These are phyloP conservation scores for Leptopilina drosophilae DNA, from an alignment of 2,888 invertebrate genomes.

Conservation along the genomic window DNA sequence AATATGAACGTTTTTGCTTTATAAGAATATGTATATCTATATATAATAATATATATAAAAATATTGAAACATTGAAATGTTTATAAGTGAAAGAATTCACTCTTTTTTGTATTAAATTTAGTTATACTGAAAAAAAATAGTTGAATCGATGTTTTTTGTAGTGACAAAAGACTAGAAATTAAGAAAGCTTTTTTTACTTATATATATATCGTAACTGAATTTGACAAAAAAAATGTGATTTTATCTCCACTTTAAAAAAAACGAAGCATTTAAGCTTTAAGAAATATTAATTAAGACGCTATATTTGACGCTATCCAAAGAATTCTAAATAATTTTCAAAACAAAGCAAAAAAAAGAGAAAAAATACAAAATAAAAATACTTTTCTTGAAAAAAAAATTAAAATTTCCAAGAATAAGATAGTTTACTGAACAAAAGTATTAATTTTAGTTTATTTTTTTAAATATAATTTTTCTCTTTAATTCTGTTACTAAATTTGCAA, in stretches of 20 bases:
- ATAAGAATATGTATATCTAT: not conserved
- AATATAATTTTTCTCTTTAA: not conserved
- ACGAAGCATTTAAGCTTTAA: slow-evolving; percentile 9
- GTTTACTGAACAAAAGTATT: not conserved
- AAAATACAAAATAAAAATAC: not conserved
- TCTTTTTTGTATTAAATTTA: slow-evolving; percentile 24
- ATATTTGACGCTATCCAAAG: slow-evolving; percentile 24
- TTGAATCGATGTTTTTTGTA: slow-evolving; percentile 31
- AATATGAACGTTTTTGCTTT: slow-evolving; percentile 23
- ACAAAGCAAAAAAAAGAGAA: not conserved
- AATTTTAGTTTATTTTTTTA: slow-evolving; percentile 9
- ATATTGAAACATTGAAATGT: slow-evolving; percentile 21
- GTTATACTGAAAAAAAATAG: slow-evolving; percentile 6
- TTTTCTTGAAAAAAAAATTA: no score
- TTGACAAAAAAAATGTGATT: slow-evolving; percentile 24
- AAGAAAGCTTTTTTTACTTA: slow-evolving; percentile 27
- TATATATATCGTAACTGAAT: slow-evolving; percentile 10
- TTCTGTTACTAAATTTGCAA: not conserved
- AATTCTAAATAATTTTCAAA: not conserved
- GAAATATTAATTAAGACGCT: slow-evolving; percentile 8
- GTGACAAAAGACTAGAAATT: slow-evolving; percentile 11
- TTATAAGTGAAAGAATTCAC: slow-evolving; percentile 2
- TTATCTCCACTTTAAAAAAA: slow-evolving; percentile 14
- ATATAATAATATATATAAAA: not conserved
- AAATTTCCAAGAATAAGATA: not conserved